Evolutionary conservation across 64 coral and sea anemone genomes (phyloP).

Genomic region (Dendronephthya gigantea): DNA sequence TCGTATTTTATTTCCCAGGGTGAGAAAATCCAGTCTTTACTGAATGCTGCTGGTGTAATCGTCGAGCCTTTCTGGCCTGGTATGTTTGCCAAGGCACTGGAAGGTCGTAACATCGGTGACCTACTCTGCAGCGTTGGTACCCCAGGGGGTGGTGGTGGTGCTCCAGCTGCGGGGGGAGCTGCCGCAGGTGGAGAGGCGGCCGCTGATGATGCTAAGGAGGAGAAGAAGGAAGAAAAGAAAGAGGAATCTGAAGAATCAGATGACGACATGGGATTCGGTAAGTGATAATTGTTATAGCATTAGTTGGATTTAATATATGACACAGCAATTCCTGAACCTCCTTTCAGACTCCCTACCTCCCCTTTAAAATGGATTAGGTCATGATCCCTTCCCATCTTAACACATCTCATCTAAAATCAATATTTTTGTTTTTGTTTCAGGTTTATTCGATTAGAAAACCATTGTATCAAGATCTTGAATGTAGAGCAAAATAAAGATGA

Average conservation of each 20-base stretch:
- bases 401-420: no score
- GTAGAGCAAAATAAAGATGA: neutral
- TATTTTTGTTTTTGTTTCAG: slow-evolving; percentile 19
- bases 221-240: slow-evolving; percentile 63
- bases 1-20: slow-evolving; percentile 28
- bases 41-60: slow-evolving; percentile 75
- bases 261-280: slow-evolving; percentile 99
- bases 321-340: no score
- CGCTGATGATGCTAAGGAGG: neutral
- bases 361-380: neutral
- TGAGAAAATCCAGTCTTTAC: slow-evolving; percentile 67
- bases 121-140: slow-evolving; percentile 75
- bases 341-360: no score
- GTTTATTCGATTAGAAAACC: slow-evolving; percentile 34
- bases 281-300: slow-evolving; percentile 33
- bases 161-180: slow-evolving; percentile 33
- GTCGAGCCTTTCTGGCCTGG: slow-evolving; percentile 99
- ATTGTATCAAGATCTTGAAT: neutral
- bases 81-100: slow-evolving; percentile 84
- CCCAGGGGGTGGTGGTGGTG: slow-evolving; percentile 68
- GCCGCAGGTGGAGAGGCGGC: neutral
- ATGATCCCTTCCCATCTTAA: no score
- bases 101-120: slow-evolving; percentile 76
- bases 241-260: slow-evolving; percentile 79
- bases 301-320: no score